Percentiles rank a stretch among this genome's conserved stretches.
Evolutionary conservation across 2,888 invertebrate genomes (phyloP).

Genomic region (Dorcus parallelipipedus): DNA sequence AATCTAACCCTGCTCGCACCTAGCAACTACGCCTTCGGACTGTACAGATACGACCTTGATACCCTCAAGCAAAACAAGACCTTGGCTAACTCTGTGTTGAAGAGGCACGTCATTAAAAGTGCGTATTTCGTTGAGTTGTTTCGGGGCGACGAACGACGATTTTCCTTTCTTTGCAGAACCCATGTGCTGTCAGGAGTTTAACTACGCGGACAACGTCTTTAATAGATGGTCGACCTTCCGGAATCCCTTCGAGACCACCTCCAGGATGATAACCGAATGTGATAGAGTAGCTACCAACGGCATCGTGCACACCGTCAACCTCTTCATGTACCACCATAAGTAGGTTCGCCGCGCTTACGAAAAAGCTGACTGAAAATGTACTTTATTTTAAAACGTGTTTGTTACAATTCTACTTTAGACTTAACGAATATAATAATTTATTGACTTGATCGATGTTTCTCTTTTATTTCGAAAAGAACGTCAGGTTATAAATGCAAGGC

Average conservation of each 20-base stretch:
- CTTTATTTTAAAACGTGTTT: not conserved
- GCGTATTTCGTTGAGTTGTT: conserved; percentile 12
- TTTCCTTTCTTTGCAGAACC: conserved; percentile 41
- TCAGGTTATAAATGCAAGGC: conserved; percentile 67
- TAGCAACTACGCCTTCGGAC: conserved; percentile 55
- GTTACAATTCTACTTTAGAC: not conserved
- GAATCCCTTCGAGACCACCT: conserved; percentile 1
- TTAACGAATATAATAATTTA: not conserved
- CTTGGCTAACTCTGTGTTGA: conserved; percentile 50
- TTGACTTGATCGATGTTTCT: not conserved
- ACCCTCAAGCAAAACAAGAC: conserved; percentile 50
- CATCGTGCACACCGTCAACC: conserved; percentile 56
- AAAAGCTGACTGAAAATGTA: not conserved
- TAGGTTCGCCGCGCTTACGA: not conserved
- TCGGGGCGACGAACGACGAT: not conserved
- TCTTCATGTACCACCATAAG: conserved; percentile 49
- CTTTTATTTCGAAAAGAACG: conserved; percentile 12
- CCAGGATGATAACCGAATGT: conserved; percentile 37
- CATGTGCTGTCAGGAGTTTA: conserved; percentile 39
- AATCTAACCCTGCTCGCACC: conserved; percentile 59
- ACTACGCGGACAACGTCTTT: conserved; percentile 13
- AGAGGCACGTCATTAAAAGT: conserved; percentile 56
- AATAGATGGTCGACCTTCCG: conserved; percentile 14
- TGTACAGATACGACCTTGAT: conserved; percentile 49
- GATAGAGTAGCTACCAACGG: conserved; percentile 59